Evolutionary conservation across 2,113 vertebrate species (phyloP), one percentile per base, ranked within the genome.

Genomic region (Hippoglossus stenolepis): DNA sequence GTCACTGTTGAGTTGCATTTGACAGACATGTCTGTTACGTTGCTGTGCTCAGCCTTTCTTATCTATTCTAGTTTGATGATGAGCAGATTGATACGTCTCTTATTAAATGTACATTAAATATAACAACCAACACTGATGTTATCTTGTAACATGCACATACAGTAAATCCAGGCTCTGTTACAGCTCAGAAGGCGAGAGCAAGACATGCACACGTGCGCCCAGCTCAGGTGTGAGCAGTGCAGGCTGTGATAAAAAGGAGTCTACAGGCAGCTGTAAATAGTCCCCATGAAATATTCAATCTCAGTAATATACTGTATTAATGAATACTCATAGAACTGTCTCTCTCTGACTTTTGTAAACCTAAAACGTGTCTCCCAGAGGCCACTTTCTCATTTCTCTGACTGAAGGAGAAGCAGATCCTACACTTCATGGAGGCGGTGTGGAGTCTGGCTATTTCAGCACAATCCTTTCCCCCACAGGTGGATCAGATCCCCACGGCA

Each of bases 401-500:
- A 66, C 38, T 78, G 77, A 80, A 65, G 54, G 68, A 75, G 63
- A 71, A 84, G 47, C 31, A 57, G 63, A 81, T 80, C 60, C 6
- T 57, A 80, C 60, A 87, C 75, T 87, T 69, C 45, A 78, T 85
- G 78, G 70, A 90, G 82, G 83, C 81, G 76, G 84, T 51, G 63
- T 69, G 73, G 74, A 69, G 80, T 82, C 84, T 56, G 82, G 79
- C 88, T 83, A 78, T 89, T 92, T 81, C 83, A 86, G 89, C 84
- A 84, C 85, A 87, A 90, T 87, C 79, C 82, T 83, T 70, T 70
- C 82, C 86, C 90, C 76, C 75, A 90, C 81, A 78, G 86, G 86
- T 88, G 79, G 87, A 91, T 90, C 84, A 77, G 85, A 90, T 92
- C 89, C 83, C 83, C 54, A 69, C 24, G 58, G 90, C 84, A 87